Evolutionary conservation across 2,797 vertebrate genomes (phyloP), one percentile per base, ranked within the genome.

Genomic region (Eurystomus glaucurus): DNA sequence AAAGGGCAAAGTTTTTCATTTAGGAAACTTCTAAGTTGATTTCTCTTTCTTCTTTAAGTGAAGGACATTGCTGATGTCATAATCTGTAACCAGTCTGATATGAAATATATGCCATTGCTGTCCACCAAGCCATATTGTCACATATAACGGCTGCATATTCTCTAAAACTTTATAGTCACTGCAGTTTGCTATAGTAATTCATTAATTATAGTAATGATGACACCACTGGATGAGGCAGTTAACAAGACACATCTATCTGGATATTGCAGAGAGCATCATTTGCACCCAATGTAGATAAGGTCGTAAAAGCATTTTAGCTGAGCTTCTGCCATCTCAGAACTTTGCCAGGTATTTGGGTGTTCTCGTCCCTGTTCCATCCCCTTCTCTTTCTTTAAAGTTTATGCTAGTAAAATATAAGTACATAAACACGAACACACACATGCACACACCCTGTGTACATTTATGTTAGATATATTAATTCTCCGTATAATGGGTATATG

Each of bases 1-100:
- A 98, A 98, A 98, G 97, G 97, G 94, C 95, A 96, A 91, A 96
- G 93, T 91, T 95, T 95, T 98, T 96, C 81, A 96, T 98, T 97
- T 95, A 84, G 64, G 84, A 95, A 72, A 66, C 70, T 94, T 97
- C 66, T 93, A 70, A 91, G 85, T 94, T 81, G 91, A 96, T 97
- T 97, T 94, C 83, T 71, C 95, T 97, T 90, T 68, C 46, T 29
- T 64, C 48, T 82, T 90, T 55, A 95, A 94, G 29, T 29, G n/a
- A 98, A 97, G 94, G 78, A 43, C 69, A 71, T 88, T 91, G 45
- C 69, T 90, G 61, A 28, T 90, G 68, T 94, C 69, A 91, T 85
- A 4, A 5, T 85, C 66, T 37, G 62, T 92, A 81, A 51, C 72
- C 84, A 95, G 76, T 90, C 46, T 85, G 57, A 95, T 97, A 91